Evolutionary conservation across 2,888 invertebrate species (phyloP).

Genomic region (Tiphia femorata): DNA sequence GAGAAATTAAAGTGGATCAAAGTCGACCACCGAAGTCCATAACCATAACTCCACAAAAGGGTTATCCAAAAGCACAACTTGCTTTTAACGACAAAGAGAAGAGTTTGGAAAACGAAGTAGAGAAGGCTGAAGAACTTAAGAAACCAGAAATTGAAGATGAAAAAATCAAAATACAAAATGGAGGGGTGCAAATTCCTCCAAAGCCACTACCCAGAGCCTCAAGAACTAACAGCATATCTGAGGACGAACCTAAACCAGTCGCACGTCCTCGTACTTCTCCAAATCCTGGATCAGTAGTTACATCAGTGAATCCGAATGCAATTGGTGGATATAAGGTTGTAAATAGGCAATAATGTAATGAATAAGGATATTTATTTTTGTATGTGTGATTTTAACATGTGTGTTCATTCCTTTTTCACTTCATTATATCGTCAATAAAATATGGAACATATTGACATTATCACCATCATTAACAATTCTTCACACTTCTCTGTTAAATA

Average conservation of each 20-base stretch:
- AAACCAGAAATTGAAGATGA: constrained; percentile 57
- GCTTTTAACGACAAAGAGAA: constrained; percentile 59
- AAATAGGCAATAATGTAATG: constrained; percentile 20
- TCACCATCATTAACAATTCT: not conserved
- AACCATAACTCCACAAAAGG: constrained; percentile 56
- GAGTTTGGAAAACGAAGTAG: constrained; percentile 49
- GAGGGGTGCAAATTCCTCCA: constrained; percentile 73
- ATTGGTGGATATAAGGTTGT: constrained; percentile 83
- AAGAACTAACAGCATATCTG: constrained; percentile 79
- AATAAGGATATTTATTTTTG: constrained; percentile 20
- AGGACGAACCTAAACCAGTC: constrained; percentile 77
- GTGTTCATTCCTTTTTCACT: constrained; percentile 11
- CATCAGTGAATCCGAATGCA: constrained; percentile 73
- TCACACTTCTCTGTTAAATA: not conserved
- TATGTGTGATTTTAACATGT: constrained; percentile 26
- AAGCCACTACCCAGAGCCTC: constrained; percentile 86
- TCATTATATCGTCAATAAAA: constrained; percentile 17
- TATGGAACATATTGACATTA: not conserved
- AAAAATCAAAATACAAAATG: constrained; percentile 63
- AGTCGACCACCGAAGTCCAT: constrained; percentile 54
- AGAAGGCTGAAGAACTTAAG: constrained; percentile 55
- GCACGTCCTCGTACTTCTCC: constrained; percentile 80
- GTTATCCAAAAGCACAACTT: constrained; percentile 54
- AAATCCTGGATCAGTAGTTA: constrained; percentile 72
- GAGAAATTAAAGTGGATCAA: constrained; percentile 59